Conservation (phyloP, 92 coral and sea anemone species). For the Diadumene lineata region DNA sequence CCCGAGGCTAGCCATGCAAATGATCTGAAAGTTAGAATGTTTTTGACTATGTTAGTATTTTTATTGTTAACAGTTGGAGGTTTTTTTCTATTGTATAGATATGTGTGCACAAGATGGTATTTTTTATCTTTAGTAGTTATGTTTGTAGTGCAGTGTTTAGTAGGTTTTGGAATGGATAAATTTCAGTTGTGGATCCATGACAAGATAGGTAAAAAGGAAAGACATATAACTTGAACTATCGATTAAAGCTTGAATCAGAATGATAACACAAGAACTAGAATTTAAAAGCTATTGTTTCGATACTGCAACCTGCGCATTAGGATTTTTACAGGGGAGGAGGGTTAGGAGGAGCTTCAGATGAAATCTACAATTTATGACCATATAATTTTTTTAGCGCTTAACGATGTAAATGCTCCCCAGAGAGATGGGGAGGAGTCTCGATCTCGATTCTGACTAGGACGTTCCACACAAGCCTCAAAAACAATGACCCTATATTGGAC, state of each 20-base stretch:
- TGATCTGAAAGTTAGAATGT: background rate
- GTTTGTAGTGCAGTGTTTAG: constrained; percentile 10
- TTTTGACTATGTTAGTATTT: constrained; percentile 14
- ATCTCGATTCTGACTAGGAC: too few species aligned
- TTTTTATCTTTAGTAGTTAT: constrained; percentile 3
- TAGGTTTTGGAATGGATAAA: constrained; percentile 41
- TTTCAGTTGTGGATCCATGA: constrained; percentile 35
- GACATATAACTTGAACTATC: background rate
- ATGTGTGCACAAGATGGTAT: constrained; percentile 23
- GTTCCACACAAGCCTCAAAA: too few species aligned
- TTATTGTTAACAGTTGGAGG: background rate
- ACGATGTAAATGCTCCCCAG: too few species aligned
- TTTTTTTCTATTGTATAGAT: constrained; percentile 13
- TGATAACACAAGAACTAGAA: too few species aligned
- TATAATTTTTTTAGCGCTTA: too few species aligned
- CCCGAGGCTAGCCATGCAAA: constrained; percentile 21
- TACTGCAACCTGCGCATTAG: too few species aligned
- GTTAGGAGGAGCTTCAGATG: too few species aligned
- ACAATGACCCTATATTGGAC: too few species aligned
- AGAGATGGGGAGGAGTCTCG: too few species aligned
- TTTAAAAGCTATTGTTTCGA: too few species aligned
- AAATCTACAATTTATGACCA: too few species aligned
- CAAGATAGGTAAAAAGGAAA: constrained; percentile 1
- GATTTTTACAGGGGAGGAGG: too few species aligned
- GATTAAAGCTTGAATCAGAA: background rate